These are phyloP conservation scores for Hystrix cristata DNA, from an alignment of 2,113 vertebrate species.

Conservation along the genomic window DNA sequence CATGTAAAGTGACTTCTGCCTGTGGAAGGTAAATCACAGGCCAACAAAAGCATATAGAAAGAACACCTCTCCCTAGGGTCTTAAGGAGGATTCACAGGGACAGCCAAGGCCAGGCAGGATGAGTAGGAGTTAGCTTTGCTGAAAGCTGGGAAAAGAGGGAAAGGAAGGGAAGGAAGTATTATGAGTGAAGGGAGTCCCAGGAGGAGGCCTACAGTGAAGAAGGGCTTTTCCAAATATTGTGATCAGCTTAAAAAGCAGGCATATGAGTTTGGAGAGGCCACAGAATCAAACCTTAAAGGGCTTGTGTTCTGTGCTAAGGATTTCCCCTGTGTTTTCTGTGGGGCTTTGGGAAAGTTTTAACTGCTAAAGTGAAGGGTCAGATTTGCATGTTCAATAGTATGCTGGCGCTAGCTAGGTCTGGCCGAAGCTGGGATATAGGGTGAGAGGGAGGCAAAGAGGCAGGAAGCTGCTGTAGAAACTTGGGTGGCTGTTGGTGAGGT, in stretches of 20 bases:
- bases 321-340: not conserved
- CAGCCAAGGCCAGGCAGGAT: not conserved
- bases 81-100: not conserved
- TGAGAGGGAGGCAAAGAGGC: not conserved
- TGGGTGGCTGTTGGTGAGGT: not conserved
- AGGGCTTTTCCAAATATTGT: not conserved
- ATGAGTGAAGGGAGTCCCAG: not conserved
- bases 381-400: not conserved
- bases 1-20: conserved; percentile 34
- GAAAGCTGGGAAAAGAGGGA: not conserved
- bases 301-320: not conserved
- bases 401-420: not conserved
- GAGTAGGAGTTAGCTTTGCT: not conserved
- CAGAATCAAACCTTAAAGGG: conserved; percentile 7
- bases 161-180: not conserved
- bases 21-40: not conserved
- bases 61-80: not conserved
- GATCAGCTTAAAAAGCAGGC: not conserved
- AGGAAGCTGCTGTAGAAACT: not conserved
- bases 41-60: not conserved
- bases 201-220: not conserved
- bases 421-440: not conserved
- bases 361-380: not conserved
- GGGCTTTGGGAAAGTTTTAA: not conserved
- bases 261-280: not conserved